Conservation (phyloP, 1,140 invertebrate species). For the Polypedilum pembai region DNA sequence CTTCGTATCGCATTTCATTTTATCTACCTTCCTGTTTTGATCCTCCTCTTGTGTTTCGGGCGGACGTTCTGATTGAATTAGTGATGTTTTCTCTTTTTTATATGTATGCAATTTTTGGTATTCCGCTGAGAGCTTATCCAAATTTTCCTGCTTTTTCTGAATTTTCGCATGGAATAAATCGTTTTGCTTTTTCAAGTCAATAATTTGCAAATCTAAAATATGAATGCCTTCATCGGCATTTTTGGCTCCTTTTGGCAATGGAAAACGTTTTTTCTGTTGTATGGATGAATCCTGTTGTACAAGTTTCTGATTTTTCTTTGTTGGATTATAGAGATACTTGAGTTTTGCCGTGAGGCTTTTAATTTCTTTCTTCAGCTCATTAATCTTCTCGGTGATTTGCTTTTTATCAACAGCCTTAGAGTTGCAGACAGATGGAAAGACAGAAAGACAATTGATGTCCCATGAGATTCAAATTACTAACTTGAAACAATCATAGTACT, state of each 20-base stretch:
- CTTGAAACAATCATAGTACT: not conserved
- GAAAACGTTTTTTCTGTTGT: constrained; percentile 35
- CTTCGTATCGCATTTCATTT: not conserved
- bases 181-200: constrained; percentile 62
- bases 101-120: constrained; percentile 48
- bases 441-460: too few species aligned
- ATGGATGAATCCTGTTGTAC: constrained; percentile 30
- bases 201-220: constrained; percentile 64
- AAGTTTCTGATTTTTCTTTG: constrained; percentile 38
- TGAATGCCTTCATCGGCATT: constrained; percentile 50
- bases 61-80: constrained; percentile 43
- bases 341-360: constrained; percentile 53
- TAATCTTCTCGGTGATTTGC: constrained; percentile 60
- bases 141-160: constrained; percentile 51
- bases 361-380: constrained; percentile 63
- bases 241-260: constrained; percentile 44
- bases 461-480: not conserved
- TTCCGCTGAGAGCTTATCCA: constrained; percentile 50
- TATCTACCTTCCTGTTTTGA: constrained; percentile 40
- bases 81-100: constrained; percentile 39
- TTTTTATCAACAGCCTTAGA: constrained; percentile 56
- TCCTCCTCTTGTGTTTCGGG: constrained; percentile 47
- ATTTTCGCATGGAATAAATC: constrained; percentile 64
- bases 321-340: constrained; percentile 43
- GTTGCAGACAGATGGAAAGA: too few species aligned